Evolutionary conservation across 2,797 vertebrate species (phyloP).

Genomic region (Argya squamiceps): DNA sequence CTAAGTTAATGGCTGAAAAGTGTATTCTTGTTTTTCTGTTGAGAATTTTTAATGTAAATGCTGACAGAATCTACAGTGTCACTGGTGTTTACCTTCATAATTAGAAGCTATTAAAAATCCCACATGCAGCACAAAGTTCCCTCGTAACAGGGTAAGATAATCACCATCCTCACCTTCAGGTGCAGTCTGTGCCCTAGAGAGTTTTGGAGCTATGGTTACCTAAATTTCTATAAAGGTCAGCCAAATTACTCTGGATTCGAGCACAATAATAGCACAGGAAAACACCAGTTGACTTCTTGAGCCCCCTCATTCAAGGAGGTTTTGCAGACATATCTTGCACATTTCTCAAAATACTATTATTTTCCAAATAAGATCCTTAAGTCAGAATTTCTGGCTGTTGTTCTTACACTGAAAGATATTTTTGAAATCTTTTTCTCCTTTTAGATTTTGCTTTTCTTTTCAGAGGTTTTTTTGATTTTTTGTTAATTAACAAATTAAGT

Average conservation of each 20-base stretch:
- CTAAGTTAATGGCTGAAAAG: neutral
- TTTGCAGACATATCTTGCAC: neutral
- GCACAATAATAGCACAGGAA: neutral
- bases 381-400: neutral
- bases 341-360: neutral
- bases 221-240: neutral
- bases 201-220: neutral
- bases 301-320: rapidly evolving
- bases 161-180: neutral
- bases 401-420: neutral
- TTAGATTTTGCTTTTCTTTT: neutral
- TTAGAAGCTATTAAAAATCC: neutral
- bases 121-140: neutral
- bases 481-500: neutral
- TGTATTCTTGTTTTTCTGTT: neutral
- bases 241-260: rapidly evolving
- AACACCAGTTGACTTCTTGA: neutral
- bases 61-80: neutral
- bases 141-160: neutral
- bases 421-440: neutral
- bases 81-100: neutral
- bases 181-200: neutral
- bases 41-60: neutral
- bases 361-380: neutral
- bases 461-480: neutral